phyloP scores from a whole-genome alignment of 2,797 vertebrate species.

The Channa striata region DNA sequence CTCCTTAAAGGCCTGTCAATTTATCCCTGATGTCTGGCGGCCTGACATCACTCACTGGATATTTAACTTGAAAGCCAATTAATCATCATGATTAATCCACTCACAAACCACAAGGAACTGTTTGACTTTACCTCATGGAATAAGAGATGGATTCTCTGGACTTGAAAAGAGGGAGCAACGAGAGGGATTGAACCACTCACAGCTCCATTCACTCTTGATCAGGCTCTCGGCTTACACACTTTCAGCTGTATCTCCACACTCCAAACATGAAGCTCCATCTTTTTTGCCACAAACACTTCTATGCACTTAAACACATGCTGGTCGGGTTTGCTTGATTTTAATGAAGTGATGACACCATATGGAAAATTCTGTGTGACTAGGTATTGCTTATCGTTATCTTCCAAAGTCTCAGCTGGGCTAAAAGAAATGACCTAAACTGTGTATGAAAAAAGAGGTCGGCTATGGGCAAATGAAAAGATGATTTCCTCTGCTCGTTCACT shows the following conservation, averaged over 20 bases:
- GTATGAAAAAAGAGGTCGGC: conserved; percentile 53
- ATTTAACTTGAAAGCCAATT: conserved; percentile 90
- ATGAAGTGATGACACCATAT: conserved; percentile 40
- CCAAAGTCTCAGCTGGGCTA: conserved; percentile 55
- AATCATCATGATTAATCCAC: conserved; percentile 91
- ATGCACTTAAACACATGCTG: conserved; percentile 6
- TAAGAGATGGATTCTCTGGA: conserved; percentile 47
- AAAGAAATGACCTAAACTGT: conserved; percentile 76
- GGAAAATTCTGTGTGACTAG: conserved; percentile 52
- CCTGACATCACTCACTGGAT: conserved; percentile 87
- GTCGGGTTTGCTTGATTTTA: conserved; percentile 56
- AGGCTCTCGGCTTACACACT: conserved; percentile 38
- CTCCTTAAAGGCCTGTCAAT: conserved; percentile 88
- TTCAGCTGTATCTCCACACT: conserved; percentile 55
- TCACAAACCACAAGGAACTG: conserved; percentile 87
- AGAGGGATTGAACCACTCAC: conserved; percentile 51
- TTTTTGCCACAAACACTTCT: conserved; percentile 35
- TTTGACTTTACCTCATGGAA: conserved; percentile 76
- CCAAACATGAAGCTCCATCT: conserved; percentile 30
- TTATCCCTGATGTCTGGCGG: conserved; percentile 86
- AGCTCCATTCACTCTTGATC: conserved; percentile 58
- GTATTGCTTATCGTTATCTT: conserved; percentile 65
- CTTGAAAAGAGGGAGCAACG: conserved; percentile 53
- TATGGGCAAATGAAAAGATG: conserved; percentile 51
- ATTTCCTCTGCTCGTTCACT: conserved; percentile 51